Conservation (phyloP, 2,113 vertebrate genomes). For the Scolopax mira region DNA sequence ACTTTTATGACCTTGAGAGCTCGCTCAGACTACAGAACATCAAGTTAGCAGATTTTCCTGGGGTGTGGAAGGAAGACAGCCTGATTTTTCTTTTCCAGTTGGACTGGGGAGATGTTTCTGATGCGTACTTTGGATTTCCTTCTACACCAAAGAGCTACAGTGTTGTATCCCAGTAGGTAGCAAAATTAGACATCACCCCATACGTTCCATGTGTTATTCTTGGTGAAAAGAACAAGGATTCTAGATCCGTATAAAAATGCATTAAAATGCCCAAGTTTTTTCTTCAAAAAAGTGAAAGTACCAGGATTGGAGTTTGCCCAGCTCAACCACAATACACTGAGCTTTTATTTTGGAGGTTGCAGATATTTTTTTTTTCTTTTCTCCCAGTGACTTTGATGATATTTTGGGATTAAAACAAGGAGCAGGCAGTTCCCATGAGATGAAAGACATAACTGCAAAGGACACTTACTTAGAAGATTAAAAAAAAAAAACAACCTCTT, state of each 20-base stretch:
- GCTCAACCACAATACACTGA: neutral
- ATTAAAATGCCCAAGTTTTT: neutral
- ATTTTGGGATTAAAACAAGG: conserved; percentile 50
- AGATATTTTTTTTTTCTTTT: neutral
- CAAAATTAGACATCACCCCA: neutral
- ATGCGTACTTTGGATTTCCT: conserved; percentile 1
- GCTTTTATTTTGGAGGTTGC: conserved; percentile 33
- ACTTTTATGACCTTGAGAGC: conserved; percentile 59
- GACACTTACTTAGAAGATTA: conserved; percentile 37
- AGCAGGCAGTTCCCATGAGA: conserved; percentile 49
- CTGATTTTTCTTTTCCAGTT: conserved; percentile 13
- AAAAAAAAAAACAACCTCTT: neutral
- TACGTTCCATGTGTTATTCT: neutral
- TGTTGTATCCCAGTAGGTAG: neutral
- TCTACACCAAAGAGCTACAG: neutral
- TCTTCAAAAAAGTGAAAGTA: neutral
- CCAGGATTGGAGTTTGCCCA: neutral
- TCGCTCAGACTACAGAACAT: neutral
- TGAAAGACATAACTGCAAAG: conserved; percentile 46
- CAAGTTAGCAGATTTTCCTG: neutral
- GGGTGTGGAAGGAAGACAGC: neutral
- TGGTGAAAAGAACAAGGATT: neutral
- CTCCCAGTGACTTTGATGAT: conserved; percentile 25
- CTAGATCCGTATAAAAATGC: neutral
- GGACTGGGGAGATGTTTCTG: neutral